Base-by-base conservation (phyloP, 2,113 vertebrate species). In the Neolamprologus hecqui region DNA sequence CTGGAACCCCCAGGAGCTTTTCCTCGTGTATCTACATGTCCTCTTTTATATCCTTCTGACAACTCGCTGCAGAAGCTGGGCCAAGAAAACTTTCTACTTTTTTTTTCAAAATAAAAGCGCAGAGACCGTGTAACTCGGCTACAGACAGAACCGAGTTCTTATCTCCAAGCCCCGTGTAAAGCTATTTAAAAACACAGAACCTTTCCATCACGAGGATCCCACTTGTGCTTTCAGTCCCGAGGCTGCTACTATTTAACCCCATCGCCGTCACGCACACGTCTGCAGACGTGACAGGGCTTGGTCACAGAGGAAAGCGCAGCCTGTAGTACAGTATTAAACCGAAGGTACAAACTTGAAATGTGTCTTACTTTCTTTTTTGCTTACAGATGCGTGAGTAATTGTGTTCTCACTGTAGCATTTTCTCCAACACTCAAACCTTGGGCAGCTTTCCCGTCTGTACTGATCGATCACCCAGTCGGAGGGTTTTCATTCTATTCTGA, bases 201-300 rank as follows among this genome's bases (percentile, higher is more conserved):
- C 31, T 42, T 35, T 85, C 80, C 81, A 65, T 91, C 49, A 51
- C 4, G 7, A 88, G 82, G 85, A 89, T 88, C 53, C 60, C 49
- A 8, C 77, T 75, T 57, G 79, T 23, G 45, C 85, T 91, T 91
- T 88, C 51, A 90, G 81, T 79, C 81, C 60, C 57, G 57, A 89
- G 85, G 87, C 84, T 86, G 70, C 79, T 60, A 79, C 88, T 94
- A 92, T 93, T 92, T 93, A 93, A 93, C 88, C 90, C 73, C 49
- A 65, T 88, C 54, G 57, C 58, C n/a, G 0, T 68, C 42, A 54
- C 63, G 79, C 83, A 88, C 73, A 81, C 6, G 23, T 83, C 53
- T 86, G 82, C 87, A 63, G 80, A 47, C 89, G 33, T 81, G 49
- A 84, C 79, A 57, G 51, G 86, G 79, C 89, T 40, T 17, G 8